A percentile compares a stretch with the other conserved stretches of the same genome.
Conservation (phyloP, 2,888 invertebrate species). For the Nasonia oneida region DNA sequence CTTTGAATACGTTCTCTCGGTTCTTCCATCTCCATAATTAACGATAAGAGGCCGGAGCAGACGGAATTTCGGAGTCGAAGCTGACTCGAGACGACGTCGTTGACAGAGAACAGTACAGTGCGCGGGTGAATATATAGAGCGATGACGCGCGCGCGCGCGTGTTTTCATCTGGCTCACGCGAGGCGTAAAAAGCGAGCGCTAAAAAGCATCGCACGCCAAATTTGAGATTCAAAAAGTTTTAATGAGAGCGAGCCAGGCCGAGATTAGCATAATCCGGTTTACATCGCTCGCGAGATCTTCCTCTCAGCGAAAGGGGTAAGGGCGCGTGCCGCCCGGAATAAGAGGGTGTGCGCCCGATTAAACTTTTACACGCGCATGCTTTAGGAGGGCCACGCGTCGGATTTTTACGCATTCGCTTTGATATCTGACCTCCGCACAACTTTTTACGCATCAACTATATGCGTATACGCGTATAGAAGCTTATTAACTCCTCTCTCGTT, state of each 20-base stretch:
- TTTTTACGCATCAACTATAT: too few relatives aligned
- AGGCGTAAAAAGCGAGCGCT: neutral
- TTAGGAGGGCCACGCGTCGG: neutral
- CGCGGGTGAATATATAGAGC: neutral
- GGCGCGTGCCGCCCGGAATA: neutral
- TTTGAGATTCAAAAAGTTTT: conserved; percentile 10
- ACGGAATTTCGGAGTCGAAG: too few relatives aligned
- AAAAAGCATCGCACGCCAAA: neutral
- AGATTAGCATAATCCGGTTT: conserved; percentile 48
- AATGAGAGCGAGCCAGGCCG: neutral
- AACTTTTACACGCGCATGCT: conserved; percentile 41
- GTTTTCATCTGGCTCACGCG: neutral
- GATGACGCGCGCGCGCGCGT: neutral
- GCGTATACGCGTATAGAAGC: neutral
- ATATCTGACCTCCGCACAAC: neutral
- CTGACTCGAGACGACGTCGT: neutral
- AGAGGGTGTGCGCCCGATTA: conserved; percentile 29
- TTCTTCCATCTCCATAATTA: conserved; percentile 60
- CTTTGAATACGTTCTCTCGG: conserved; percentile 19
- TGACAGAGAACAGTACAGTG: too few relatives aligned
- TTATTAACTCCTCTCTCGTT: neutral
- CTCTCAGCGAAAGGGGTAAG: conserved; percentile 18
- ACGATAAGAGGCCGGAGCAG: conserved; percentile 52
- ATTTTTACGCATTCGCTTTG: neutral
- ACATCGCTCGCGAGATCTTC: conserved; percentile 18